These are phyloP conservation scores for Neotoma lepida DNA, from an alignment of 2,113 vertebrate genomes.

Conservation along the genomic window DNA sequence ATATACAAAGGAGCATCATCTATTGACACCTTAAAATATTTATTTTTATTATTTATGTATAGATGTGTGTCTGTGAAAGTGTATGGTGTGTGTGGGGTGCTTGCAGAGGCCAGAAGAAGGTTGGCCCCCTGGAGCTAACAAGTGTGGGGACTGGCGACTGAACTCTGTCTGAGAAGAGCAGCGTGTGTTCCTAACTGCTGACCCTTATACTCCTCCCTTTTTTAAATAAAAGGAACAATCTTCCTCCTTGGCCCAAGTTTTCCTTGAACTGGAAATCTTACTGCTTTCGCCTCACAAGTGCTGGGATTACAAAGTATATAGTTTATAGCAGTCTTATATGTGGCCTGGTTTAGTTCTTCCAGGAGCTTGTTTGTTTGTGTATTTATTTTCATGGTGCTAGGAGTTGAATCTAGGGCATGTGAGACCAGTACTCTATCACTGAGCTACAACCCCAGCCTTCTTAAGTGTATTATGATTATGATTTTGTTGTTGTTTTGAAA, in stretches of 20 bases:
- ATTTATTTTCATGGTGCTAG: not conserved
- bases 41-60: not conserved
- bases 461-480: not conserved
- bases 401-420: not conserved
- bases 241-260: not conserved
- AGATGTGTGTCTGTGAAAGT: not conserved
- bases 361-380: not conserved
- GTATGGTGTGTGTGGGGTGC: not conserved
- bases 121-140: not conserved
- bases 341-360: not conserved
- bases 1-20: not conserved
- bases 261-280: not conserved
- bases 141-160: not conserved
- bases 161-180: not conserved
- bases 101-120: not conserved
- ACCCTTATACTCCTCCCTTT: not conserved
- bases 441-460: not conserved
- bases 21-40: not conserved
- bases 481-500: no score
- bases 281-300: not conserved
- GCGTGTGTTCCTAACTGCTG: not conserved
- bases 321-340: not conserved
- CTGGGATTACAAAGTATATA: not conserved
- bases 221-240: not conserved
- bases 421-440: not conserved